phyloP scores from a whole-genome alignment of 2,113 vertebrate species.

The Maccullochella peelii region DNA sequence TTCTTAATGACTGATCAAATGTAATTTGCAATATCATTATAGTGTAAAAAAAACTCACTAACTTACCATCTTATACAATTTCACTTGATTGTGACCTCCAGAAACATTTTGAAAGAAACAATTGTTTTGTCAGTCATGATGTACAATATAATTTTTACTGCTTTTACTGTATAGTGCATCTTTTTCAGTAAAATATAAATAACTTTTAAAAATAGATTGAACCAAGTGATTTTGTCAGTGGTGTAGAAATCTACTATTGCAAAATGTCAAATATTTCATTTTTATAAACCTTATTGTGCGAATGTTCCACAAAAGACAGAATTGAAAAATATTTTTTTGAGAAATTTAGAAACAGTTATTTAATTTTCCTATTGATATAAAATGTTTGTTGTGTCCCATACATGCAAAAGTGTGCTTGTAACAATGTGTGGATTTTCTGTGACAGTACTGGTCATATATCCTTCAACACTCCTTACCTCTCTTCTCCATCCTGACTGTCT shows the following conservation, averaged over 20 bases:
- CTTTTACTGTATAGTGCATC: background rate
- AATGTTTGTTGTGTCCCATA: too few relatives aligned
- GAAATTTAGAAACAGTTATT: background rate
- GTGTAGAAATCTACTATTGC: background rate
- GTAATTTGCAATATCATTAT: background rate
- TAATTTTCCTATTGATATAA: background rate
- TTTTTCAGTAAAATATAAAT: background rate
- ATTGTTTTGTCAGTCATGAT: background rate
- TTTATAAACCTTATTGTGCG: background rate
- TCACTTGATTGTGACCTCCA: background rate
- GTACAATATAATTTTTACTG: background rate
- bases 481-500: constrained; percentile 38
- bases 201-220: background rate
- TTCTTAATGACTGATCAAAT: background rate
- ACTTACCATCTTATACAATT: background rate
- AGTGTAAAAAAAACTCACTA: too few relatives aligned
- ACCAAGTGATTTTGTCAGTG: background rate
- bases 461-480: constrained; percentile 31
- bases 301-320: background rate
- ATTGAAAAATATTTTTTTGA: background rate
- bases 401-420: background rate
- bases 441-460: constrained; percentile 45
- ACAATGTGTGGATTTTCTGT: constrained; percentile 6
- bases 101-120: background rate
- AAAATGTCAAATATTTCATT: background rate